Conservation (phyloP, 1,140 invertebrate genomes). For the Babylonia areolata region DNA sequence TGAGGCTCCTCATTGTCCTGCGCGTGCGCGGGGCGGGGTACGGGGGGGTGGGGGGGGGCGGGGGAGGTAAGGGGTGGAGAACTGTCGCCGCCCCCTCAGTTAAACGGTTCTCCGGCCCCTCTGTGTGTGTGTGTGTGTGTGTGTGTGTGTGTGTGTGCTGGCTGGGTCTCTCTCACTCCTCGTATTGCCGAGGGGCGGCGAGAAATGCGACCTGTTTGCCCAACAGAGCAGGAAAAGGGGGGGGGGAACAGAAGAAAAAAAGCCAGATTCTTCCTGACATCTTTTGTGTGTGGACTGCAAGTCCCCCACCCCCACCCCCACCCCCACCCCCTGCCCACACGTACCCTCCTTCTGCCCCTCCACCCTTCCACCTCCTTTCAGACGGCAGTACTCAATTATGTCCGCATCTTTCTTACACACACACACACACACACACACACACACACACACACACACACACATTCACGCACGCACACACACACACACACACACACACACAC, state of each 20-base stretch:
- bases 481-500: no score
- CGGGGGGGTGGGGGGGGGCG: no score
- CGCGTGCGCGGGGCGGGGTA: constrained; percentile 17
- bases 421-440: no score
- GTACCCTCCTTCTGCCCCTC: no score
- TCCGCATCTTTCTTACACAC: background rate
- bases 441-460: no score
- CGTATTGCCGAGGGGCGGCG: background rate
- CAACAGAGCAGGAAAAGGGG: background rate
- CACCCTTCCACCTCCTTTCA: no score
- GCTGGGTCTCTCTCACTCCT: background rate
- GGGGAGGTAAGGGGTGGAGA: background rate
- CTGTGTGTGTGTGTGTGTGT: no score
- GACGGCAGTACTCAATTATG: background rate
- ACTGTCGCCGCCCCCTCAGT: background rate
- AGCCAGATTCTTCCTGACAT: background rate
- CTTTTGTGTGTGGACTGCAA: background rate
- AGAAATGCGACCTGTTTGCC: constrained; percentile 19
- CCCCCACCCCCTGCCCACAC: no score
- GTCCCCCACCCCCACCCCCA: background rate
- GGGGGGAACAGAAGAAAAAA: background rate
- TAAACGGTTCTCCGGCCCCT: no score
- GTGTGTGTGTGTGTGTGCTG: no score
- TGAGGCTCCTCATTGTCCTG: constrained; percentile 29
- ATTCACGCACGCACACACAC: no score